phyloP scores from a whole-genome alignment of 2,113 vertebrate species.

The Falcunculus frontatus region DNA sequence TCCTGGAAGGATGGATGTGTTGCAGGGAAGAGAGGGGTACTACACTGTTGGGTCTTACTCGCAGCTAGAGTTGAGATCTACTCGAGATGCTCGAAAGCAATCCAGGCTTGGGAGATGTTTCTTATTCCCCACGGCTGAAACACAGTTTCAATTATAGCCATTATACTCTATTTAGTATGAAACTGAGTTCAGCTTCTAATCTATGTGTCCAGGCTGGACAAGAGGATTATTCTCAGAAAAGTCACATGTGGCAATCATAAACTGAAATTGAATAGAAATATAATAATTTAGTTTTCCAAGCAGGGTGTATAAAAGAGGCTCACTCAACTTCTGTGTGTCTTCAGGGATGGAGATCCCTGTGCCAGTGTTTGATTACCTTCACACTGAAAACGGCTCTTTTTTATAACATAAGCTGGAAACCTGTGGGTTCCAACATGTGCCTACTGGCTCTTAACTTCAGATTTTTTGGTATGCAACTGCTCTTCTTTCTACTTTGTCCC shows the following conservation, averaged over 20 bases:
- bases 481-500: not conserved
- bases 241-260: not conserved
- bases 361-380: not conserved
- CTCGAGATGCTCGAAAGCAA: rapidly evolving
- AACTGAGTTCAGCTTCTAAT: not conserved
- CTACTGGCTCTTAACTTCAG: not conserved
- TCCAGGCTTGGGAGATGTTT: not conserved
- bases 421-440: not conserved
- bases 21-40: not conserved
- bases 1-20: not conserved
- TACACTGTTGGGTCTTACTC: not conserved
- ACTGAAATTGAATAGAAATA: not conserved
- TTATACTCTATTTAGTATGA: not conserved
- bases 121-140: not conserved
- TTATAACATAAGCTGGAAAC: not conserved
- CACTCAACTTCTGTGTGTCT: not conserved
- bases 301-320: not conserved
- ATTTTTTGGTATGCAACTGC: not conserved
- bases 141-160: not conserved
- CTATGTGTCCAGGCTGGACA: not conserved
- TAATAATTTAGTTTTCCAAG: not conserved
- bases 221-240: not conserved
- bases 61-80: not conserved
- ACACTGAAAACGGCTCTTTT: not conserved
- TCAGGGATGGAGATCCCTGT: not conserved